Conservation (phyloP, 2,888 invertebrate genomes). For the Allacma fusca region DNA sequence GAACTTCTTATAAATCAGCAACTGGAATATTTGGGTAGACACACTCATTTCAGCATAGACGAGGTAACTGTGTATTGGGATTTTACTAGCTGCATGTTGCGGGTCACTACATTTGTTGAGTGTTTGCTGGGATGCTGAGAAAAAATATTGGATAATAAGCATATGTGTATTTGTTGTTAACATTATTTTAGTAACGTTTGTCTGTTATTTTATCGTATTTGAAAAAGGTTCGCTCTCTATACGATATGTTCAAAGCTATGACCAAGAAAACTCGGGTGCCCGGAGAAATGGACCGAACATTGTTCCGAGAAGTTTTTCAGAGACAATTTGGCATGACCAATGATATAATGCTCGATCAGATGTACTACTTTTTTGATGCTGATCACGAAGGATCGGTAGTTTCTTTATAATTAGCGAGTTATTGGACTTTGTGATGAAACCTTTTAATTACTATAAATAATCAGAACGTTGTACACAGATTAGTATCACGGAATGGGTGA, state of each 20-base stretch:
- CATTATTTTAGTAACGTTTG: too few relatives aligned
- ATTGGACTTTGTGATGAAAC: too few relatives aligned
- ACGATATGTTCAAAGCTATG: not conserved
- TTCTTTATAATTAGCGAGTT: too few relatives aligned
- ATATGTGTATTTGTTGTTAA: too few relatives aligned
- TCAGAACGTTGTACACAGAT: slow-evolving; percentile 43
- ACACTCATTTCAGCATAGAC: not conserved
- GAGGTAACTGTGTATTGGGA: too few relatives aligned
- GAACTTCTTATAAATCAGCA: slow-evolving; percentile 3
- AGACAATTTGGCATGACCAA: slow-evolving; percentile 4
- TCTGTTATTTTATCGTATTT: too few relatives aligned
- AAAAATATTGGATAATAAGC: too few relatives aligned
- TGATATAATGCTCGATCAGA: slow-evolving; percentile 33
- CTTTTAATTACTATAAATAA: not conserved
- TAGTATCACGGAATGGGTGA: slow-evolving; percentile 72
- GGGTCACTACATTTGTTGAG: too few relatives aligned
- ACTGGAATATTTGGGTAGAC: not conserved
- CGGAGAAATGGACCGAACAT: not conserved
- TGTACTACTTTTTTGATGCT: slow-evolving; percentile 29
- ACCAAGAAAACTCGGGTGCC: not conserved
- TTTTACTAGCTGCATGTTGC: too few relatives aligned
- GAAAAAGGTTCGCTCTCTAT: not conserved
- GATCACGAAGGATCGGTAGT: slow-evolving; percentile 33
- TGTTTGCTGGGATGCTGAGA: too few relatives aligned
- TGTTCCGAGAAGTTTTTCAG: slow-evolving; percentile 3